Conservation (phyloP, 2,113 vertebrate species). For the Collichthys lucidus region DNA sequence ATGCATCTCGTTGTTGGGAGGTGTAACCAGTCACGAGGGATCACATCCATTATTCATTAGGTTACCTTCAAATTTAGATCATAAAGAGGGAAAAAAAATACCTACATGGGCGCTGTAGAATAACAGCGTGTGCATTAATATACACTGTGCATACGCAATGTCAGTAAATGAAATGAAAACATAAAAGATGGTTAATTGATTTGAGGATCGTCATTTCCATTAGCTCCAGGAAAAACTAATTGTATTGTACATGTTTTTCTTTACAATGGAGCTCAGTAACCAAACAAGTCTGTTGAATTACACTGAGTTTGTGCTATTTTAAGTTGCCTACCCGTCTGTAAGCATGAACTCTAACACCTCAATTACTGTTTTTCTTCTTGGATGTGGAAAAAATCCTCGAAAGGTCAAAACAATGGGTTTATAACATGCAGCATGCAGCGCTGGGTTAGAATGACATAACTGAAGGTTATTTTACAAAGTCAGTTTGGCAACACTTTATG, state of each 20-base stretch:
- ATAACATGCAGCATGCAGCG: neutral
- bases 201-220: neutral
- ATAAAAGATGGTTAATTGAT: conserved; percentile 23
- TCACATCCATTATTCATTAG: conserved; percentile 72
- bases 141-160: neutral
- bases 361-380: conserved; percentile 9
- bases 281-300: conserved; percentile 19
- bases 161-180: neutral
- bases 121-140: conserved; percentile 18
- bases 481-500: neutral
- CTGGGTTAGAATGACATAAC: neutral
- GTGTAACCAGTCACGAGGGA: conserved; percentile 50
- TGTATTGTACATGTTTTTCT: conserved; percentile 28
- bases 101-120: conserved; percentile 6
- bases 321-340: conserved; percentile 16
- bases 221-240: neutral
- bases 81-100: conserved; percentile 4
- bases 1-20: conserved; percentile 38
- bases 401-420: neutral
- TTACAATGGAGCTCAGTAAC: neutral
- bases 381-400: too few relatives aligned
- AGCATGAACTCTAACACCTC: conserved; percentile 15
- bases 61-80: conserved; percentile 62
- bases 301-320: neutral
- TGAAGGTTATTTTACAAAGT: neutral